phyloP scores from a whole-genome alignment of 2,888 invertebrate genomes.

The Hypsopygia costalis region DNA sequence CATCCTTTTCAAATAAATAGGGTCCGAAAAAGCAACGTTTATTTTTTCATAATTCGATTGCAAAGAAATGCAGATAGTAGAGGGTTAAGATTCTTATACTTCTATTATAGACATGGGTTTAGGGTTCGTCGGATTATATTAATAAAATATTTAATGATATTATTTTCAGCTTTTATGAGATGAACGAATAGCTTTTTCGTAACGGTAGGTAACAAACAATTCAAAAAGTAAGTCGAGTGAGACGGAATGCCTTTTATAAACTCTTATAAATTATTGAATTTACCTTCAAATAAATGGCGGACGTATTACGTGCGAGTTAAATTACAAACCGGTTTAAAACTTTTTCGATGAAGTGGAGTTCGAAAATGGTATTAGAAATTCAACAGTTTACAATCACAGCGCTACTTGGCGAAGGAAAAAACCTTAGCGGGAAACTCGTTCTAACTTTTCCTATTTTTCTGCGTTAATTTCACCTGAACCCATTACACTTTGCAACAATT shows the following conservation, averaged over 20 bases:
- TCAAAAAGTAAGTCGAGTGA: no score
- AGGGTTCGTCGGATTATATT: conserved; percentile 6
- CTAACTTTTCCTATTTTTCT: conserved; percentile 81
- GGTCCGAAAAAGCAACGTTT: conserved; percentile 54
- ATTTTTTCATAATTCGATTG: conserved; percentile 41
- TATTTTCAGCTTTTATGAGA: conserved; percentile 1
- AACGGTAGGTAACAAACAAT: no score
- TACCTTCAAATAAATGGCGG: conserved; percentile 37
- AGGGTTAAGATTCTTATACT: conserved; percentile 9
- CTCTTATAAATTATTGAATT: conserved; percentile 45
- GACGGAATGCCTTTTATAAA: no score
- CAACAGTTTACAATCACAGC: conserved; percentile 79
- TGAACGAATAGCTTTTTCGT: background rate
- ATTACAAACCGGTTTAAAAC: conserved; percentile 72
- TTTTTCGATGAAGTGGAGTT: conserved; percentile 75
- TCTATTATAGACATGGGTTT: conserved; percentile 8
- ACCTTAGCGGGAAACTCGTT: conserved; percentile 73
- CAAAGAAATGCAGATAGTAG: conserved; percentile 13
- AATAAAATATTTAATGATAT: conserved; percentile 5
- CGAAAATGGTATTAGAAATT: conserved; percentile 80
- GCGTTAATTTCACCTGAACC: conserved; percentile 79
- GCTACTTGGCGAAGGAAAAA: conserved; percentile 71
- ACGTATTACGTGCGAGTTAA: conserved; percentile 60
- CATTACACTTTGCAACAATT: conserved; percentile 79
- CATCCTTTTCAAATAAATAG: conserved; percentile 75